Base-by-base conservation (phyloP, 2,797 vertebrate genomes). In the Acanthopagrus latus region DNA sequence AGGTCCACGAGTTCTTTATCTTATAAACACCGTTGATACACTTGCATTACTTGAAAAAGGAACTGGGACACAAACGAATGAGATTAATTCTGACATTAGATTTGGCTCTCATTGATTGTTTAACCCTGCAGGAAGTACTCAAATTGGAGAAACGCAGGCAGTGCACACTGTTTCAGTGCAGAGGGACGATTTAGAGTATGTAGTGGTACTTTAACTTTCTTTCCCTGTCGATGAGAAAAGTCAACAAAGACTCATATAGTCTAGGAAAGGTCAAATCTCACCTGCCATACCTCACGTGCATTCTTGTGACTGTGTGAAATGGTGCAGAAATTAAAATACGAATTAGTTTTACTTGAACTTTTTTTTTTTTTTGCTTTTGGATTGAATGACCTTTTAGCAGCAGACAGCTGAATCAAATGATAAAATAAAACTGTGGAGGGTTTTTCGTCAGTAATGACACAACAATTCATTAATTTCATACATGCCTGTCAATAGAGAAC, bases 141-240 rank as follows among this genome's bases (percentile, higher is more conserved):
- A 52, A 9, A n/a, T 16, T 5, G 17, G 46, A 38, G 17, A 38
- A 44, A 18, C 7, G 11, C 16, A 41, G 38, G 50, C 3, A 2
- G 3, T 0, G 0, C 23, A 13, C 3, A 16, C 1, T 4, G 17
- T 23, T 3, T 43, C 1, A 1, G 7, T 11, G 9, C 20, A 29
- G 11, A 21, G 20, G 9, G 12, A 7, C 25, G 4, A 11, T 21
- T 76, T 60, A n/a, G 60, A 23, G 44, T 47, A 18, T 23, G 11
- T 29, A 52, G 11, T 54, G 21, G 46, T n/a, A 47, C 17, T 71
- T 79, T 9, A 10, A 4, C 17, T 56, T 62, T 8, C 33, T 38
- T 63, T 23, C 48, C 25, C 8, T 52, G n/a, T 18, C 7, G 62
- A 51, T 56, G 54, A 54, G 74, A 72, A 69, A 46, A 76, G 75